Percentiles rank a stretch among this genome's conserved stretches.
phyloP scores from a whole-genome alignment of 53 echinoderm and acorn worm genomes.

The Patiria pectinifera region DNA sequence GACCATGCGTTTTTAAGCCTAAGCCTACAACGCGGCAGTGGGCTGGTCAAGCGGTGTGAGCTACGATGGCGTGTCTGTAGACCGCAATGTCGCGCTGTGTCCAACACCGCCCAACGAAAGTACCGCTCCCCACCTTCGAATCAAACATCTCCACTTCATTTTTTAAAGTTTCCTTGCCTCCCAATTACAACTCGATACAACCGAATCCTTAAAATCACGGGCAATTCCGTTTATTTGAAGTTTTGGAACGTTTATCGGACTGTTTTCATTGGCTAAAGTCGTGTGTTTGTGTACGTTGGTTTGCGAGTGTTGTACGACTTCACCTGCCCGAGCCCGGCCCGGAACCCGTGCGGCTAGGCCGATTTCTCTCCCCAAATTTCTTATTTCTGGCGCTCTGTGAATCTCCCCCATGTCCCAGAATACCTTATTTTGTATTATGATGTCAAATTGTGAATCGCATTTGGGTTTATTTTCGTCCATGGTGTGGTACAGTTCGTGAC shows the following conservation, averaged over 20 bases:
- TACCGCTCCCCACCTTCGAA: slow-evolving; percentile 7
- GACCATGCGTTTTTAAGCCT: slow-evolving; percentile 47
- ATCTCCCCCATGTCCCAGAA: background rate
- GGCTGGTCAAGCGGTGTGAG: slow-evolving; percentile 76
- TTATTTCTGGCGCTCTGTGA: background rate
- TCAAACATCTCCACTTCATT: slow-evolving; percentile 14
- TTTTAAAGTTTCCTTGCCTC: slow-evolving; percentile 5
- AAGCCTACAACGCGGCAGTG: slow-evolving; percentile 55
- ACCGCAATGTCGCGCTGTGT: slow-evolving; percentile 29
- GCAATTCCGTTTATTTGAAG: slow-evolving; percentile 1
- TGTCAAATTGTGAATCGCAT: slow-evolving; percentile 9
- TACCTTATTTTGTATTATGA: background rate
- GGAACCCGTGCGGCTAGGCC: background rate
- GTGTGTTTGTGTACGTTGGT: slow-evolving; percentile 23
- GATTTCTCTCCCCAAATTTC: background rate
- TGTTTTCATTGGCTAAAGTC: slow-evolving; percentile 66
- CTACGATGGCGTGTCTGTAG: slow-evolving; percentile 33
- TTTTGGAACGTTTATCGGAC: slow-evolving; percentile 52
- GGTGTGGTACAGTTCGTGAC: slow-evolving; percentile 37
- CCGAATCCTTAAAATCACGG: background rate
- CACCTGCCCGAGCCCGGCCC: background rate
- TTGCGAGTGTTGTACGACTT: background rate
- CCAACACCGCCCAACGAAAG: slow-evolving; percentile 40
- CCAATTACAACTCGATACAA: background rate
- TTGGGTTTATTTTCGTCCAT: slow-evolving; percentile 10